phyloP scores from a whole-genome alignment of 2,888 invertebrate species.

The Corythucha ciliata region DNA sequence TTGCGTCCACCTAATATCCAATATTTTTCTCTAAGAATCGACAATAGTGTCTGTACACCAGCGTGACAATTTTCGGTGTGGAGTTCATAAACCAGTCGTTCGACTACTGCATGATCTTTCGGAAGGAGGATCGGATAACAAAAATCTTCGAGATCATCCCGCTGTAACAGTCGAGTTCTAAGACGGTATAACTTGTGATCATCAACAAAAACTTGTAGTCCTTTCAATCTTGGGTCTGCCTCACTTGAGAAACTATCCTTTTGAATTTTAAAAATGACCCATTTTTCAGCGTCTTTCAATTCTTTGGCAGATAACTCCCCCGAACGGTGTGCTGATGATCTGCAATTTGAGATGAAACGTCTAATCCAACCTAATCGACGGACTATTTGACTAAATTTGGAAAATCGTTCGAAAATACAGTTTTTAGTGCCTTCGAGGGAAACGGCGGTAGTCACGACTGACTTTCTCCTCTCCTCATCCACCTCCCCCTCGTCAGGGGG shows the following conservation, averaged over 20 bases:
- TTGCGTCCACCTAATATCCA: slow-evolving; percentile 29
- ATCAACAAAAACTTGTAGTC: slow-evolving; percentile 18
- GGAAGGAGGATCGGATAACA: slow-evolving; percentile 33
- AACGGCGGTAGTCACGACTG: not conserved
- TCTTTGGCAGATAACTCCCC: not conserved
- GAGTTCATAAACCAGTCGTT: slow-evolving; percentile 21
- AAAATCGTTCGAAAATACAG: slow-evolving; percentile 21
- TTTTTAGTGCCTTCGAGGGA: not conserved
- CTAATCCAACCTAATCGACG: slow-evolving; percentile 33
- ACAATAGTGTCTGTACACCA: slow-evolving; percentile 26
- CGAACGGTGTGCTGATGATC: not conserved
- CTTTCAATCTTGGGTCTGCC: not conserved
- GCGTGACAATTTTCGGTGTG: slow-evolving; percentile 28
- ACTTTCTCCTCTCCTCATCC: not conserved
- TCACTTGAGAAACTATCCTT: not conserved
- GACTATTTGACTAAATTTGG: slow-evolving; percentile 32
- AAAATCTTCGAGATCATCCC: slow-evolving; percentile 18
- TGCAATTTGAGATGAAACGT: slow-evolving; percentile 18
- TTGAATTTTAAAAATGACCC: not conserved
- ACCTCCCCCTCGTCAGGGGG: slow-evolving; percentile 21
- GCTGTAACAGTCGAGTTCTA: slow-evolving; percentile 17
- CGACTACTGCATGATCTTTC: slow-evolving; percentile 32
- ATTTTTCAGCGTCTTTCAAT: not conserved
- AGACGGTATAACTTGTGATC: slow-evolving; percentile 23
- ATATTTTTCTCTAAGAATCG: slow-evolving; percentile 27